These are phyloP conservation scores for Margarornis squamiger DNA, from an alignment of 2,797 vertebrate species.

Conservation along the genomic window DNA sequence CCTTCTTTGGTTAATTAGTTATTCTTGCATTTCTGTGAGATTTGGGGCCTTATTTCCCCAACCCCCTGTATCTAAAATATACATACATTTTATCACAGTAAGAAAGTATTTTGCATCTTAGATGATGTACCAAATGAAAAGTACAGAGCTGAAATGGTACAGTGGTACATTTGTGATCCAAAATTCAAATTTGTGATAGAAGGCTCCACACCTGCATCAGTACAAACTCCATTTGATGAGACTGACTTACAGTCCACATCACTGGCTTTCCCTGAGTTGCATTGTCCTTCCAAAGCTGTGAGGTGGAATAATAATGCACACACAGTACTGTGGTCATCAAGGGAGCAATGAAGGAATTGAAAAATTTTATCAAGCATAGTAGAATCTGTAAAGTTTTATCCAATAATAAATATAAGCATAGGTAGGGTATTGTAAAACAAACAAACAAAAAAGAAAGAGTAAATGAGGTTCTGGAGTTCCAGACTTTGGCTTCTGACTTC, in stretches of 20 bases:
- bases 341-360: not conserved
- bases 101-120: not conserved
- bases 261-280: not conserved
- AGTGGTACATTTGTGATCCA: not conserved
- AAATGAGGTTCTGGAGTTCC: not conserved
- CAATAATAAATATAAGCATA: not conserved
- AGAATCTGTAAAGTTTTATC: not conserved
- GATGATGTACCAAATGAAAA: not conserved
- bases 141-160: not conserved
- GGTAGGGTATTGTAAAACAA: rapidly evolving
- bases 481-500: not conserved
- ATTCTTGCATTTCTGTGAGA: not conserved
- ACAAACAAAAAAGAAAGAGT: not conserved
- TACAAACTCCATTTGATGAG: not conserved
- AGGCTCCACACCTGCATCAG: not conserved
- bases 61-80: not conserved
- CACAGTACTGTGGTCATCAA: not conserved
- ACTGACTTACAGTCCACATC: not conserved
- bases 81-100: not conserved
- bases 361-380: not conserved
- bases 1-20: not conserved
- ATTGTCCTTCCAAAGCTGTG: not conserved
- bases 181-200: not conserved
- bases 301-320: not conserved
- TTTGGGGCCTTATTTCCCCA: not conserved